Conservation (phyloP, 2,113 vertebrate genomes). For the Catharus bicknelli region DNA sequence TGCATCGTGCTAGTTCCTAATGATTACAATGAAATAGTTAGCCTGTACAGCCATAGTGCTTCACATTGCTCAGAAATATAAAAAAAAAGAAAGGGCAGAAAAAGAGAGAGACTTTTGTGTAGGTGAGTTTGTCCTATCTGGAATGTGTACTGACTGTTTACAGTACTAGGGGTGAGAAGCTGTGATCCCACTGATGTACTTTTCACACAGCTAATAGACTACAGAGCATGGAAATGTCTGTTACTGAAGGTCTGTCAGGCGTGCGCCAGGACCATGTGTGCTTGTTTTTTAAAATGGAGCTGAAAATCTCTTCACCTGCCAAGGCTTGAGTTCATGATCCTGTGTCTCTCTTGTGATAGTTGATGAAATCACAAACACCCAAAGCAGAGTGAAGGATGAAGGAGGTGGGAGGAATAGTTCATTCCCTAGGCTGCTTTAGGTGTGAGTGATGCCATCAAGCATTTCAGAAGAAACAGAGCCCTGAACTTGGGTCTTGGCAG, state of each 20-base stretch:
- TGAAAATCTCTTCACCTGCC: conserved; percentile 39
- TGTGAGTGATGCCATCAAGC: conserved; percentile 44
- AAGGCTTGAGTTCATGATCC: conserved; percentile 16
- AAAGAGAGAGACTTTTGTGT: background rate
- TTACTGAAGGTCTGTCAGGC: conserved; percentile 16
- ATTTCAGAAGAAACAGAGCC: conserved; percentile 3
- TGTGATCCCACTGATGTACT: background rate
- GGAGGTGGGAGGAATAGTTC: conserved; percentile 9
- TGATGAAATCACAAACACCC: conserved; percentile 51
- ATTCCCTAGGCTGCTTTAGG: conserved; percentile 8
- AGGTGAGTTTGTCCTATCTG: background rate
- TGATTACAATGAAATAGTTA: background rate
- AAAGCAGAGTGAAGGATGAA: background rate
- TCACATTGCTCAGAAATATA: background rate
- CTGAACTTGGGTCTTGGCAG: conserved; percentile 40
- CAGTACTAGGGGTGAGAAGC: background rate
- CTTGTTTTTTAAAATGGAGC: conserved; percentile 32
- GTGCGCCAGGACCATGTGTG: background rate
- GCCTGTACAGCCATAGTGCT: background rate
- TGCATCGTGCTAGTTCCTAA: conserved; percentile 8
- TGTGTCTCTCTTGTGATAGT: conserved; percentile 21
- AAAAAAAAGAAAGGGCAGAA: background rate
- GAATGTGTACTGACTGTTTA: background rate
- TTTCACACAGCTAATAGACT: background rate
- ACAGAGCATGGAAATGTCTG: background rate